Conservation (phyloP, 2,888 invertebrate species). For the Pecten maximus region DNA sequence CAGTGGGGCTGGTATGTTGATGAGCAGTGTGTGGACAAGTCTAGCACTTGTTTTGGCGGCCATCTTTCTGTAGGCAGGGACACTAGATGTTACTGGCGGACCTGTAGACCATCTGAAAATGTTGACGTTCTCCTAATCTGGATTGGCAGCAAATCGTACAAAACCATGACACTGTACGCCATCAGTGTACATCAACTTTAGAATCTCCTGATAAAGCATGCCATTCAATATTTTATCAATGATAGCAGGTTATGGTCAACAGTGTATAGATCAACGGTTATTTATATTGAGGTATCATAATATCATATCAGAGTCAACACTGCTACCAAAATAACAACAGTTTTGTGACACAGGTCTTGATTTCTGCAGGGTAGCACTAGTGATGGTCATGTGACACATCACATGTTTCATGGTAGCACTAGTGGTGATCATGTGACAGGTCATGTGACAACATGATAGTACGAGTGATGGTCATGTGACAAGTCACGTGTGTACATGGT, state of each 20-base stretch:
- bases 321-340: background rate
- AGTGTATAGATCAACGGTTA: background rate
- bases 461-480: background rate
- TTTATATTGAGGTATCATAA: background rate
- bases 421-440: background rate
- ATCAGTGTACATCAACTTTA: background rate
- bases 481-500: background rate
- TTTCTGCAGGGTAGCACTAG: background rate
- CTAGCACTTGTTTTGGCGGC: background rate
- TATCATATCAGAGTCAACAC: background rate
- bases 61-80: background rate
- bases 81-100: background rate
- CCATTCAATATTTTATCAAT: background rate
- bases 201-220: background rate
- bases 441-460: background rate
- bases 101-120: background rate
- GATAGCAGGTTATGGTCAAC: background rate
- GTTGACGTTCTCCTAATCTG: background rate
- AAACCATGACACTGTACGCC: background rate
- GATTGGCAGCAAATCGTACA: background rate
- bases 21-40: background rate
- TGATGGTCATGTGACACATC: background rate
- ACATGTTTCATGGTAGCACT: background rate
- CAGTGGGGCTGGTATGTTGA: background rate
- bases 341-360: background rate